Base-by-base conservation (phyloP, 2,888 invertebrate species). In the Hypselothyrea guttata region DNA sequence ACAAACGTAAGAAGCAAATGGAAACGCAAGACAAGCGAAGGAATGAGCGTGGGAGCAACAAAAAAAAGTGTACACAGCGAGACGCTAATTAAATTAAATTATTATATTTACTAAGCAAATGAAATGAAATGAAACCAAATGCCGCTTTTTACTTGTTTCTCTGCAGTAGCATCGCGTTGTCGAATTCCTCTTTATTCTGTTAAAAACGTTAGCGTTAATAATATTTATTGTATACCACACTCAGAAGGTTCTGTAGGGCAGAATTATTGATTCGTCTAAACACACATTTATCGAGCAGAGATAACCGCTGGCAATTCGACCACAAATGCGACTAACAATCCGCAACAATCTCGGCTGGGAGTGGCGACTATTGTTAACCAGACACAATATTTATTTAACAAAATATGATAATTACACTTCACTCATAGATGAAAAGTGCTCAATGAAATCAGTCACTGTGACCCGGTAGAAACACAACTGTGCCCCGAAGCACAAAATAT, bases 111-210 rank as follows among this genome's bases (percentile, higher is more conserved):
- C n/a, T n/a, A n/a, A n/a, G n/a, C n/a, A n/a, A n/a, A n/a, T n/a
- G n/a, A 52, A 54, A 57, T 38, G 55, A 44, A 46, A 57, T 42
- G 47, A 58, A 75, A 69, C 75, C 58, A 71, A 62, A 69, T 64
- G 62, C 76, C 61, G 66, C 64, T 59, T 81, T 81, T 87, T 86
- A 86, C 86, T 86, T 86, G 84, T 86, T 86, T 67, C 87, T 73
- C 76, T 77, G 87, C 61, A 86, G 87, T 53, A 86, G 72, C 86
- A 86, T 86, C 67, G 56, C 59, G 66, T 67, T 48, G 58, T 8
- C 44, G 53, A 37, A 49, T 42, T 54, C 61, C 44, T 69, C 71
- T 51, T 49, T n/a, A n/a, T n/a, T 66, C 61, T 61, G 56, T 60
- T 46, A 57, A 70, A 58, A 48, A 54, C 33, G 44, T 51, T 60